Evolutionary conservation across 2,113 vertebrate genomes (phyloP), one percentile per base, ranked within the genome.

Genomic region (Pyrgilauda ruficollis): DNA sequence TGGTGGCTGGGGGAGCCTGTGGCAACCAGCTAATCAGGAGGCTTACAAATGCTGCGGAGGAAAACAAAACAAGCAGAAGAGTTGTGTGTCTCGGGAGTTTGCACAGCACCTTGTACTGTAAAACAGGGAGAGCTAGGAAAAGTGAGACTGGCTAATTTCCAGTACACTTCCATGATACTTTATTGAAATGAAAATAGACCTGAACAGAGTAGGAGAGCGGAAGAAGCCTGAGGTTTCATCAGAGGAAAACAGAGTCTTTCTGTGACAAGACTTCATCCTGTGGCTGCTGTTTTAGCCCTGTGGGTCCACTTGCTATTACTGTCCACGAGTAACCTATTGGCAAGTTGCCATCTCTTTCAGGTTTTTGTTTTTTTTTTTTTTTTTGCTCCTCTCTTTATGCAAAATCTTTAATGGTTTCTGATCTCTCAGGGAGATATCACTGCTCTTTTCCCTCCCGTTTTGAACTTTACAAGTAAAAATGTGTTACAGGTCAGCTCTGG

Each of bases 301-400:
- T 78, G 66, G 27, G 66, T 89, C 77, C 75, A n/a, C 62, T 95
- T 95, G 62, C 82, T 87, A 82, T 84, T 84, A 53, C 66, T 79
- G 70, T 58, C 61, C 70, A n/a, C 6, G 20, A 89, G 64, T 82
- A 87, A 94, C 66, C 35, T 49, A 24, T 28, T 68, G 84, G 87
- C 91, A 95, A 86, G 37, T 53, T 91, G 66, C 89, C 95, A 89
- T 46, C 41, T 64, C 41, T 68, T 88, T 81, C 73, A 75, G 62
- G 21, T 89, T 30, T 66, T 69, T 41, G 77, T 72, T 68, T 44
- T 61, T 68, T 26, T 4, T 37, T 37, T 37, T 37, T 37, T 37
- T 37, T 44, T 61, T 68, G 23, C 3, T 33, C 6, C 18, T 70
- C 39, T 49, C 37, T 26, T 79, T 87, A 73, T 39, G 55, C 39